Percentiles rank a stretch among this genome's conserved stretches.
Evolutionary conservation across 2,797 vertebrate species (phyloP).

Genomic region (Botia almorhae): DNA sequence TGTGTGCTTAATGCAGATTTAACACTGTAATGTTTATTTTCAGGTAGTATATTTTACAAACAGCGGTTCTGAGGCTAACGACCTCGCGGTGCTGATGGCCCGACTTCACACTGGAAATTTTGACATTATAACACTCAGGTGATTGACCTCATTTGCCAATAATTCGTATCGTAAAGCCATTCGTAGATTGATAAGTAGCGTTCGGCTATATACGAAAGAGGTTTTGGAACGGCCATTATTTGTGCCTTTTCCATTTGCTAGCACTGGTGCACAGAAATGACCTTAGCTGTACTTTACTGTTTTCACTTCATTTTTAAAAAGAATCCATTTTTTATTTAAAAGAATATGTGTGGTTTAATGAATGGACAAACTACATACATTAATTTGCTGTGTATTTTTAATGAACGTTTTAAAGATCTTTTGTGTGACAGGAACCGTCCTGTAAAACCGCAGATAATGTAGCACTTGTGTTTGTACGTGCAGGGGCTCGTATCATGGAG

Average conservation of each 20-base stretch:
- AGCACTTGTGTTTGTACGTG: slow-evolving; percentile 55
- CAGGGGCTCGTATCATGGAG: slow-evolving; percentile 92
- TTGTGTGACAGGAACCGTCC: not conserved
- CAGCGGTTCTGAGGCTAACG: slow-evolving; percentile 95
- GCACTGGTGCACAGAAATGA: not conserved
- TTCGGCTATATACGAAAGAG: no score
- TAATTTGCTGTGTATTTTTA: not conserved
- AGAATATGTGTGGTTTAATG: not conserved
- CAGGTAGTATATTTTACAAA: slow-evolving; percentile 92
- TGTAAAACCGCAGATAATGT: not conserved
- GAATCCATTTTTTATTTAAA: no score
- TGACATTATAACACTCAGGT: slow-evolving; percentile 91
- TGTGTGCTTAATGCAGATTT: not conserved
- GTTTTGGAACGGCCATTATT: no score
- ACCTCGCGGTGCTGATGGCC: slow-evolving; percentile 91
- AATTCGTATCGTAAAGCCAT: not conserved
- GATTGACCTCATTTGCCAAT: slow-evolving; percentile 30
- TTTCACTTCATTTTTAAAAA: not conserved
- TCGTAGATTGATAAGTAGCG: not conserved
- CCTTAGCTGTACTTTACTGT: not conserved
- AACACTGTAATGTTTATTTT: slow-evolving; percentile 4
- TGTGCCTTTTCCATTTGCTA: no score
- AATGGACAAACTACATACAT: not conserved
- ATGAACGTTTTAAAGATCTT: no score
- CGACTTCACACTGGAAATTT: slow-evolving; percentile 85